Evolutionary conservation across 1,140 invertebrate genomes (phyloP).

Genomic region (Oncopeltus fasciatus): DNA sequence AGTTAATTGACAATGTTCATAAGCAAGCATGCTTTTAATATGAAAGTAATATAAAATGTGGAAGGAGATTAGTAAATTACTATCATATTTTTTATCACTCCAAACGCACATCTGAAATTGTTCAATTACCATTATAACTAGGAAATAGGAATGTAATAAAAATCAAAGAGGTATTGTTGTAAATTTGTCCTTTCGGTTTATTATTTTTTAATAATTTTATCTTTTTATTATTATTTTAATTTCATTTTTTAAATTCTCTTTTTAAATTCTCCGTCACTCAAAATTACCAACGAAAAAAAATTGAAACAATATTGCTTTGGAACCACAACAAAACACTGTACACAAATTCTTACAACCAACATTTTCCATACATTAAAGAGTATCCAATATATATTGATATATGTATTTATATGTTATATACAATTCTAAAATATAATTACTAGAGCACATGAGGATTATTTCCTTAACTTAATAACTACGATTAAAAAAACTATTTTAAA

Average conservation of each 20-base stretch:
- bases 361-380: conserved; percentile 4
- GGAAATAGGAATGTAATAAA: background rate
- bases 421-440: conserved; percentile 6
- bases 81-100: no score
- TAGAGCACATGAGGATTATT: background rate
- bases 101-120: no score
- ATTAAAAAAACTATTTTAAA: conserved; percentile 8
- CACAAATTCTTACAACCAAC: conserved; percentile 2
- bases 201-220: background rate
- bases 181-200: conserved; percentile 5
- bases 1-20: no score
- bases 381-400: conserved; percentile 9
- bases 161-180: background rate
- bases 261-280: background rate
- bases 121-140: no score
- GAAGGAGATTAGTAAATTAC: no score
- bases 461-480: conserved; percentile 4
- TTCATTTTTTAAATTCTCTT: background rate
- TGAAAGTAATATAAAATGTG: no score
- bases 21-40: no score
- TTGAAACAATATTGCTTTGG: conserved; percentile 3
- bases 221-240: background rate
- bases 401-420: conserved; percentile 9
- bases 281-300: background rate
- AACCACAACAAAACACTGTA: conserved; percentile 2